Conservation (phyloP, 2,113 vertebrate species). For the Chaetodon auriga region DNA sequence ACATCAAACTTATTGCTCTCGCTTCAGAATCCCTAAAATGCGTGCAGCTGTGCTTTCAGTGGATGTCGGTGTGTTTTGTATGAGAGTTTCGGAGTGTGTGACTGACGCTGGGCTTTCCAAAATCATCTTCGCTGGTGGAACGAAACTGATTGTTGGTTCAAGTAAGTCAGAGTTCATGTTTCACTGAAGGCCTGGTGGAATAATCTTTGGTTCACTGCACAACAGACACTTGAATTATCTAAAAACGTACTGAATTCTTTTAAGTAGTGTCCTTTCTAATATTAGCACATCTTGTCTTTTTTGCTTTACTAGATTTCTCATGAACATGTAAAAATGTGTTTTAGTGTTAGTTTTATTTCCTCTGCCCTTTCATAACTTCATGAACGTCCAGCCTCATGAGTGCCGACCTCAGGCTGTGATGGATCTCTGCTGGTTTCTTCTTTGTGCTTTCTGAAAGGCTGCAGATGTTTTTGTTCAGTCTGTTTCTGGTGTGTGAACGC, state of each 20-base stretch:
- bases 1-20: no score
- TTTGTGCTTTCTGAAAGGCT: not conserved
- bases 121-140: not conserved
- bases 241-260: no score
- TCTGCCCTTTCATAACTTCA: no score
- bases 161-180: not conserved
- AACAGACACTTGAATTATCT: no score
- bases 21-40: not conserved
- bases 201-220: not conserved
- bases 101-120: not conserved
- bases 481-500: constrained; percentile 51
- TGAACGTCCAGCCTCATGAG: no score
- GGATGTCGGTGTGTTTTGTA: not conserved
- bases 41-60: not conserved
- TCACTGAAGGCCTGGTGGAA: not conserved
- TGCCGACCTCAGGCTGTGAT: no score
- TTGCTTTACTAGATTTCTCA: no score
- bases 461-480: constrained; percentile 18
- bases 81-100: not conserved
- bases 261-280: no score
- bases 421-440: no score
- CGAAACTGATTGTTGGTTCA: not conserved
- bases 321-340: no score
- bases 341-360: no score
- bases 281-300: no score